phyloP scores from a whole-genome alignment of 2,113 vertebrate genomes.

The Protomyctophum bolini region DNA sequence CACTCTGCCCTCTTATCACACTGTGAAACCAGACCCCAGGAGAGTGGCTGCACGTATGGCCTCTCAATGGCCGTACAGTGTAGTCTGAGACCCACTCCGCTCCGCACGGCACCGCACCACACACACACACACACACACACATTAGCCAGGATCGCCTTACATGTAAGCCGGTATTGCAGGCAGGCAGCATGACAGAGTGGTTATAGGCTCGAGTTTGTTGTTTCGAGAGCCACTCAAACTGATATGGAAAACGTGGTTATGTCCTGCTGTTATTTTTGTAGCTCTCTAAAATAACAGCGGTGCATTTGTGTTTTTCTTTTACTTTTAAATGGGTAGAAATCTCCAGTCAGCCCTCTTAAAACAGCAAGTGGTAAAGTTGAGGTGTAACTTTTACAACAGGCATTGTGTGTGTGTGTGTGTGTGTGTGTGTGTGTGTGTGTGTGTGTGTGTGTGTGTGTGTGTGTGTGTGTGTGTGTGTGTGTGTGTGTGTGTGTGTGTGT shows the following conservation, averaged over 20 bases:
- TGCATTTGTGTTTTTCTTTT: conserved; percentile 21
- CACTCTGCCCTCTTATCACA: conserved; percentile 67
- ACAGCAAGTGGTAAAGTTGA: conserved; percentile 29
- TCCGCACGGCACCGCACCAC: background rate
- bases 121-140: conserved; percentile 18
- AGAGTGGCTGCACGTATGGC: conserved; percentile 43
- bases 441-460: no score
- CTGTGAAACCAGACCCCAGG: conserved; percentile 59
- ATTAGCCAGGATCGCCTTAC: conserved; percentile 53
- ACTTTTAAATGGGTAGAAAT: conserved; percentile 10
- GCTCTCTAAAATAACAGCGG: conserved; percentile 20
- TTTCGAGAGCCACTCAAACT: conserved; percentile 18
- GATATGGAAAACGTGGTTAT: conserved; percentile 18
- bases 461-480: no score
- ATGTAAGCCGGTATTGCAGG: conserved; percentile 46
- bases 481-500: background rate
- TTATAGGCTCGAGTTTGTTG: conserved; percentile 26
- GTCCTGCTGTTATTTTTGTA: conserved; percentile 26
- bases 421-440: no score
- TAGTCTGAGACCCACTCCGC: conserved; percentile 54
- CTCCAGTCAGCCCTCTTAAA: conserved; percentile 39
- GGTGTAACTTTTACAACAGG: conserved; percentile 38
- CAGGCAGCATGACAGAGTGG: conserved; percentile 32
- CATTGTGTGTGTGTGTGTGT: background rate
- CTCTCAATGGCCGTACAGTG: conserved; percentile 57